Conservation (phyloP, 1,140 invertebrate species). For the Leptoteleia sp. region DNA sequence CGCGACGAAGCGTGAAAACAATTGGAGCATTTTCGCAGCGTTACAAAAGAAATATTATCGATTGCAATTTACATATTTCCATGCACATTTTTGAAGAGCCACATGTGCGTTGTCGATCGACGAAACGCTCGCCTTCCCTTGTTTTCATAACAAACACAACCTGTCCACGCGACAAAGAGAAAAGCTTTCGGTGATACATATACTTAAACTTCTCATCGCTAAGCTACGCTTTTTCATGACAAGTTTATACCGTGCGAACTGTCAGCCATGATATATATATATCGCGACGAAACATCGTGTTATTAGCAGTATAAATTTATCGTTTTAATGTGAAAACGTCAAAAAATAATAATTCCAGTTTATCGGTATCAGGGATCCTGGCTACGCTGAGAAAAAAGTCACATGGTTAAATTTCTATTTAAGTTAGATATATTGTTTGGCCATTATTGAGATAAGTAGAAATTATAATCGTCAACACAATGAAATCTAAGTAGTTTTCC, state of each 20-base stretch:
- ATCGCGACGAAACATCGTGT: conserved; percentile 27
- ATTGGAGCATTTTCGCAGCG: conserved; percentile 42
- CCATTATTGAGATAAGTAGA: too few relatives aligned
- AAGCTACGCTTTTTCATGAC: conserved; percentile 59
- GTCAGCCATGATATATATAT: conserved; percentile 65
- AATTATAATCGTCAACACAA: too few relatives aligned
- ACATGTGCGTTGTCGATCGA: conserved; percentile 55
- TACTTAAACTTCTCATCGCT: conserved; percentile 60
- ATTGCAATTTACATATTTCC: conserved; percentile 66
- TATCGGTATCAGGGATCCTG: too few relatives aligned
- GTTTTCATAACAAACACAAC: conserved; percentile 80
- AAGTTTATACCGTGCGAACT: conserved; percentile 58
- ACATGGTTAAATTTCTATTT: too few relatives aligned
- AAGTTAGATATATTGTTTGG: too few relatives aligned
- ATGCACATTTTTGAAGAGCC: conserved; percentile 40
- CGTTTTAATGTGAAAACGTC: conserved; percentile 54
- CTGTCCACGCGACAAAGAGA: conserved; percentile 72
- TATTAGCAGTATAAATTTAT: conserved; percentile 47
- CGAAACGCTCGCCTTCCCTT: conserved; percentile 61
- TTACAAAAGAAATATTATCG: conserved; percentile 69
- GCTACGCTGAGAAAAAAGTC: too few relatives aligned
- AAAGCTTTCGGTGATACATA: conserved; percentile 67
- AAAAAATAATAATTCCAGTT: too few relatives aligned
- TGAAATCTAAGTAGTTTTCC: too few relatives aligned
- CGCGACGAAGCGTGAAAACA: conserved; percentile 31